These are phyloP conservation scores for Athrips mouffetella DNA, from an alignment of 2,888 invertebrate species.

Conservation along the genomic window DNA sequence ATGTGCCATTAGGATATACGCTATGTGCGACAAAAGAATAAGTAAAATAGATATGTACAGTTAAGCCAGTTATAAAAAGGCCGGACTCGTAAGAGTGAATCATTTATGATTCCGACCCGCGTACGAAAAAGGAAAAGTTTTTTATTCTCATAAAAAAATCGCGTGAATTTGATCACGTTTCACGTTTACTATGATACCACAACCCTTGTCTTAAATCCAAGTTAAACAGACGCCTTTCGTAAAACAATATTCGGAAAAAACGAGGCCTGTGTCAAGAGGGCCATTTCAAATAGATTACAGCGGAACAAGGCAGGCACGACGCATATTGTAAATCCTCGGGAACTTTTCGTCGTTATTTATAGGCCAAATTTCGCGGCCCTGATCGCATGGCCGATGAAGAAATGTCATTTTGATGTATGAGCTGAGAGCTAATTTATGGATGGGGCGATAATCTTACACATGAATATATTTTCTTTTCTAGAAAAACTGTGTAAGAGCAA, in stretches of 20 bases:
- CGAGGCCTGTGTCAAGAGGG: slow-evolving; percentile 6
- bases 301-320: not conserved
- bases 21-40: not conserved
- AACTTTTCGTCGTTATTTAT: not conserved
- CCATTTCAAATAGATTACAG: slow-evolving; percentile 6
- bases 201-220: too few relatives aligned
- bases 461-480: too few relatives aligned
- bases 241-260: not conserved
- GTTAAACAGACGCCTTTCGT: not conserved
- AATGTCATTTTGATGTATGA: not conserved
- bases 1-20: not conserved
- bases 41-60: too few relatives aligned
- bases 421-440: not conserved
- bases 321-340: not conserved
- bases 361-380: not conserved
- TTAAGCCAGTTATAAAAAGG: too few relatives aligned
- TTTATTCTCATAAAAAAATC: too few relatives aligned
- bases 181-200: too few relatives aligned
- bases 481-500: too few relatives aligned
- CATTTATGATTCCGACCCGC: too few relatives aligned
- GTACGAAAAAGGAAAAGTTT: too few relatives aligned
- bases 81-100: too few relatives aligned
- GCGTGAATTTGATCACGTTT: too few relatives aligned
- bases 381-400: not conserved
- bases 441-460: not conserved